A percentile compares a stretch with the other conserved stretches of the same genome.
Conservation (phyloP, 2,113 vertebrate genomes). For the Pundamilia nyererei region DNA sequence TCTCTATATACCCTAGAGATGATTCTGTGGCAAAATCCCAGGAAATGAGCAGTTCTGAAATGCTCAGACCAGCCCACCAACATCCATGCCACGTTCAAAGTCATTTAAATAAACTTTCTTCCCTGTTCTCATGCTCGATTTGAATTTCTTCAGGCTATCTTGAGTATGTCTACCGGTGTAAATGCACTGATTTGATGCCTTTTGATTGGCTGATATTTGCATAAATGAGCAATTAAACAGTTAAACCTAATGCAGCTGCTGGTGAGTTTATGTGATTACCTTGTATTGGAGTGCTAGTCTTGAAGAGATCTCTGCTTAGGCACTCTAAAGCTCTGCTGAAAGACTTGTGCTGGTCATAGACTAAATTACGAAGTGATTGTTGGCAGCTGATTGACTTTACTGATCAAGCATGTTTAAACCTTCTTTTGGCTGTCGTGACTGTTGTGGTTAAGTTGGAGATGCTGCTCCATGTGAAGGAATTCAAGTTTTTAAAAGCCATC, state of each 20-base stretch:
- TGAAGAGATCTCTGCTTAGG: not conserved
- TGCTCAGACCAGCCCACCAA: not conserved
- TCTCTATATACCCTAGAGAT: not conserved
- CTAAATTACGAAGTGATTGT: not conserved
- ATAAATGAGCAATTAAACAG: not conserved
- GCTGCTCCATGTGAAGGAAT: not conserved
- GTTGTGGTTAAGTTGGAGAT: not conserved
- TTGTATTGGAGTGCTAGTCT: not conserved
- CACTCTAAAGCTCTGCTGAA: not conserved
- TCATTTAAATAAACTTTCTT: not conserved
- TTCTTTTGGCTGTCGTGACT: not conserved
- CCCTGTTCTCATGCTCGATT: not conserved
- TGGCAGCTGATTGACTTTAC: not conserved
- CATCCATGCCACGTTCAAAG: not conserved
- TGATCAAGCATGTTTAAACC: not conserved
- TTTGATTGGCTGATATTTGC: not conserved
- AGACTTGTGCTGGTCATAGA: not conserved
- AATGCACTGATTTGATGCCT: not conserved
- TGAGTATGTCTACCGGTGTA: not conserved
- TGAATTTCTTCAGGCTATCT: not conserved
- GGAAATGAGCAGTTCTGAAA: not conserved
- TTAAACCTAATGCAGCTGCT: not conserved
- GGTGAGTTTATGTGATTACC: not conserved
- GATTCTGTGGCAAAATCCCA: not conserved
- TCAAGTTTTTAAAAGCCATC: not conserved